These are phyloP conservation scores for Hybognathus amarus DNA, from an alignment of 2,797 vertebrate species.

Conservation along the genomic window DNA sequence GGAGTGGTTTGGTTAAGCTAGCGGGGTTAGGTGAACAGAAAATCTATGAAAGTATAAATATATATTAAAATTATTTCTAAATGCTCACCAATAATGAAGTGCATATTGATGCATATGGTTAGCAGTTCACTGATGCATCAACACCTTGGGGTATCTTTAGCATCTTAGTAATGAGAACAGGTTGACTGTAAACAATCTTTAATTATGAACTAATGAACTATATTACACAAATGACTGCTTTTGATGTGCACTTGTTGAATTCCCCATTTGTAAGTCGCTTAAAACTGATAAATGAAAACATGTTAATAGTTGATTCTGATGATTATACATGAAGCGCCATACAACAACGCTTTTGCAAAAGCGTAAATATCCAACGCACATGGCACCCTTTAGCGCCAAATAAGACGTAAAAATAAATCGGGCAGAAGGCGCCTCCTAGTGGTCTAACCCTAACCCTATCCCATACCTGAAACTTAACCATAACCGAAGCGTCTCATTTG, in stretches of 20 bases:
- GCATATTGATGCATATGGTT: not conserved
- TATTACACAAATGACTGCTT: not conserved
- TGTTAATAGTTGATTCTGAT: not conserved
- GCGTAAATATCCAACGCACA: too few species aligned
- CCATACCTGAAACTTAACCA: too few species aligned
- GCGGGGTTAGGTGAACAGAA: not conserved
- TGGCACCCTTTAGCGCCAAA: too few species aligned
- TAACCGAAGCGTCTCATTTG: too few species aligned
- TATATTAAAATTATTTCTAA: not conserved
- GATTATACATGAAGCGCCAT: not conserved
- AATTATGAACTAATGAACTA: not conserved
- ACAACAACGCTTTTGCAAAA: too few species aligned
- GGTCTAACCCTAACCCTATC: too few species aligned
- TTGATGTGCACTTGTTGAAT: not conserved
- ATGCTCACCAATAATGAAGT: not conserved
- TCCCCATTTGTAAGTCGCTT: not conserved
- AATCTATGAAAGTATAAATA: not conserved
- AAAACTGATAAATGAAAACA: not conserved
- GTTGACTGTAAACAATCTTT: not conserved
- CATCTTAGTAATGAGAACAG: not conserved
- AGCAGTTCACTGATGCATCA: not conserved
- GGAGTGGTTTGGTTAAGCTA: not conserved
- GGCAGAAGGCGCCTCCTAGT: too few species aligned
- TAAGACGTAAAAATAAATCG: too few species aligned
- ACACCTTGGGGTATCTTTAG: not conserved